Conservation (phyloP, 2,113 vertebrate species). For the Phocoena sinus region DNA sequence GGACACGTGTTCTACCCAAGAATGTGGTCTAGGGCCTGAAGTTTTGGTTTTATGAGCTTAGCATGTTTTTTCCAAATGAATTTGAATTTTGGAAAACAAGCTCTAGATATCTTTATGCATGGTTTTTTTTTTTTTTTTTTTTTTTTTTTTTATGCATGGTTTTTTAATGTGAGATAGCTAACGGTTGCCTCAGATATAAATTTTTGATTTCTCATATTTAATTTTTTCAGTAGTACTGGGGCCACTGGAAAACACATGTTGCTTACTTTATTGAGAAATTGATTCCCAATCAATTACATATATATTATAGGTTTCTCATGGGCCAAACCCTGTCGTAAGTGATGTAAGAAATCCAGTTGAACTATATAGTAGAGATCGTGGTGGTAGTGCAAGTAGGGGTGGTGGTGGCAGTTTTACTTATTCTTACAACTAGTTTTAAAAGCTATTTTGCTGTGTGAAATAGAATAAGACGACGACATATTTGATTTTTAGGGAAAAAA, state of each 20-base stretch:
- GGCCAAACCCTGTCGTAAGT: background rate
- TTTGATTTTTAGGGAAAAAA: background rate
- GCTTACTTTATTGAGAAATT: background rate
- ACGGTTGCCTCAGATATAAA: background rate
- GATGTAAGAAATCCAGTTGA: background rate
- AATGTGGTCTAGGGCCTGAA: conserved; percentile 61
- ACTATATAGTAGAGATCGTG: too few species aligned
- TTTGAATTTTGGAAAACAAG: conserved; percentile 58
- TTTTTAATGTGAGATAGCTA: background rate
- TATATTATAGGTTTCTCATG: background rate
- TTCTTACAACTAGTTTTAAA: background rate
- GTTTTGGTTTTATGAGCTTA: conserved; percentile 57
- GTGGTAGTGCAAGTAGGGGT: background rate
- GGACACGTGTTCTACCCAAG: conserved; percentile 65
- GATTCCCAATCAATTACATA: background rate
- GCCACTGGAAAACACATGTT: background rate
- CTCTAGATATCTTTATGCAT: conserved; percentile 42
- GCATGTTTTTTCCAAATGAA: conserved; percentile 56
- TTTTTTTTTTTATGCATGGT: background rate
- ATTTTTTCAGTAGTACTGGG: background rate
- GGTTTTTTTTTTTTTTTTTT: too few species aligned
- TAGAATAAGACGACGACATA: background rate
- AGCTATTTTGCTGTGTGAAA: background rate
- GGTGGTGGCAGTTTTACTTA: background rate
- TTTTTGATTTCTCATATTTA: background rate